Evolutionary conservation across 2,888 invertebrate genomes (phyloP).

Genomic region (Abscondita cerata): DNA sequence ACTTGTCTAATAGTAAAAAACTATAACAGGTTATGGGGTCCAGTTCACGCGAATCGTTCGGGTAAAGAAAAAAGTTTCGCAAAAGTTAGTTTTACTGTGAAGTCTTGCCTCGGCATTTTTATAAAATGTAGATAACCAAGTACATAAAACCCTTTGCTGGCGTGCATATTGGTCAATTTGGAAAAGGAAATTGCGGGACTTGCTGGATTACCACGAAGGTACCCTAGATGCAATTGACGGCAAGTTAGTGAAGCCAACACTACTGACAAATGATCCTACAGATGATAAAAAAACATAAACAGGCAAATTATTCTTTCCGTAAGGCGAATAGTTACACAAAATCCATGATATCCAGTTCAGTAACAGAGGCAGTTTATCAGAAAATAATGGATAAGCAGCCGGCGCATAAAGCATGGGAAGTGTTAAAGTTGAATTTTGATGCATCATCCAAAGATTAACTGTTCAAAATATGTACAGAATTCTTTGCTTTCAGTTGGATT

Average conservation of each 20-base stretch:
- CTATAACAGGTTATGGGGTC: no score
- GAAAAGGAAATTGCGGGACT: no score
- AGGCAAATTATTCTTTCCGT: not conserved
- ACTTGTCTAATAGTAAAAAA: no score
- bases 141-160: not conserved
- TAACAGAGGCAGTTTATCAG: constrained; percentile 47
- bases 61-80: no score
- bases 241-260: not conserved
- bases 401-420: constrained; percentile 47
- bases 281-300: not conserved
- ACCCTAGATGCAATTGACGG: not conserved
- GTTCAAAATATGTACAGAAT: constrained; percentile 48
- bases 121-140: no score
- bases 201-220: no score
- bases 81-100: no score
- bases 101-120: no score
- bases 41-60: no score
- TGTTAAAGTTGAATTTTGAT: constrained; percentile 44
- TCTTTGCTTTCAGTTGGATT: constrained; percentile 48
- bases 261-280: not conserved
- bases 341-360: constrained; percentile 48
- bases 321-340: constrained; percentile 51
- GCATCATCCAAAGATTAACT: constrained; percentile 45
- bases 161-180: not conserved
- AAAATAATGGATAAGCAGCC: constrained; percentile 51